Percentiles rank a stretch among this genome's conserved stretches.
Evolutionary conservation across 2,888 invertebrate species (phyloP).

Genomic region (Branchipolynoe longqiensis): DNA sequence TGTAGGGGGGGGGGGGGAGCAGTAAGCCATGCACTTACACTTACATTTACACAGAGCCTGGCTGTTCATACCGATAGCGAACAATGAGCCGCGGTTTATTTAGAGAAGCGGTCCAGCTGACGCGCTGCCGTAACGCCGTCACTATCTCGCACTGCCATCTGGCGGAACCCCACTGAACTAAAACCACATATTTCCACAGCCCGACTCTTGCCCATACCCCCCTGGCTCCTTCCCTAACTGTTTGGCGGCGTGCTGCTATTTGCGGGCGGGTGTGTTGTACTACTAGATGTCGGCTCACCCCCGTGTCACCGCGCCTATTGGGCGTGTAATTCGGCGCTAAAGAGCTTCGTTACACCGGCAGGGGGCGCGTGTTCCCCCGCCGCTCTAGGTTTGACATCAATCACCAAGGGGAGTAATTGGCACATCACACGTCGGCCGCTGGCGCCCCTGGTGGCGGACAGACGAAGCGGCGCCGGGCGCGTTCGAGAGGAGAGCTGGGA

Average conservation of each 20-base stretch:
- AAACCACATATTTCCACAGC: conserved; percentile 45
- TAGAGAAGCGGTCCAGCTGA: too few relatives aligned
- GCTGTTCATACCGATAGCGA: too few relatives aligned
- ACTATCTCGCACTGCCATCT: conserved; percentile 23
- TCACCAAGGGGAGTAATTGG: conserved; percentile 28
- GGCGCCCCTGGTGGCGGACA: conserved; percentile 24
- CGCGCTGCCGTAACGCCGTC: not conserved
- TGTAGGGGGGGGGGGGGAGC: too few relatives aligned
- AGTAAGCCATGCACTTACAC: too few relatives aligned
- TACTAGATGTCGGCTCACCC: conserved; percentile 41
- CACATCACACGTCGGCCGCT: conserved; percentile 13
- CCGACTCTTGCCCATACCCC: too few relatives aligned
- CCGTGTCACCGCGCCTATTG: conserved; percentile 11
- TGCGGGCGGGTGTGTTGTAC: not conserved
- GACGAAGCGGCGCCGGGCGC: conserved; percentile 39
- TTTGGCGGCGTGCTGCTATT: not conserved
- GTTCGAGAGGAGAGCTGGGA: not conserved
- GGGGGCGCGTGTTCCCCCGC: too few relatives aligned
- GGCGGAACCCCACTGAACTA: conserved; percentile 18
- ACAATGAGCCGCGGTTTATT: too few relatives aligned
- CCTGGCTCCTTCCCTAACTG: not conserved
- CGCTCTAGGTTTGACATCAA: conserved; percentile 54
- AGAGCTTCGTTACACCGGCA: conserved; percentile 46
- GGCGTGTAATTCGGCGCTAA: conserved; percentile 48
- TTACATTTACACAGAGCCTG: too few relatives aligned